phyloP scores from a whole-genome alignment of 2,113 vertebrate species.

The Hyla sarda region DNA sequence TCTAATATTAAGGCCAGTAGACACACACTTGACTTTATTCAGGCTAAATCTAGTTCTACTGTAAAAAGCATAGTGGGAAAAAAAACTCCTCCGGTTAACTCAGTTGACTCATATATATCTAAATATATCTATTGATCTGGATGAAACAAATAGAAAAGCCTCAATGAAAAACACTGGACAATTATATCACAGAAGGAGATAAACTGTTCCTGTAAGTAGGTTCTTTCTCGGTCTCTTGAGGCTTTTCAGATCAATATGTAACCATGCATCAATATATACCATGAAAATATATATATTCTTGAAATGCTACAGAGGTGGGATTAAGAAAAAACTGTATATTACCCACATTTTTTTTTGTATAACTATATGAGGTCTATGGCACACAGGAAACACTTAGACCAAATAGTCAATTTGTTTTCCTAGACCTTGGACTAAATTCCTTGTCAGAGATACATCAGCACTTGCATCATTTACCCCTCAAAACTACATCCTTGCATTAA shows the following conservation, averaged over 20 bases:
- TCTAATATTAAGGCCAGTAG: not conserved
- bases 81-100: not conserved
- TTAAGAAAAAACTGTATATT: no score
- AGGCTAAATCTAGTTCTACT: not conserved
- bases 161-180: conserved; percentile 6
- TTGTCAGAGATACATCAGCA: no score
- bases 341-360: no score
- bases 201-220: conserved; percentile 34
- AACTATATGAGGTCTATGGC: no score
- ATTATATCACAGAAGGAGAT: conserved; percentile 16
- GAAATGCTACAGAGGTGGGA: no score
- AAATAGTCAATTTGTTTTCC: no score
- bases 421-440: no score
- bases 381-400: no score
- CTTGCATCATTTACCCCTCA: no score
- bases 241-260: conserved; percentile 5
- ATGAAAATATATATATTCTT: no score
- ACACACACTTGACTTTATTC: not conserved
- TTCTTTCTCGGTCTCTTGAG: conserved; percentile 3
- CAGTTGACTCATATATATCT: conserved; percentile 21
- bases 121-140: conserved; percentile 25
- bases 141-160: conserved; percentile 30
- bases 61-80: not conserved
- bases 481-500: no score
- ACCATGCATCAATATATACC: not conserved